phyloP scores from a whole-genome alignment of 92 coral and sea anemone species.

The Plumapathes pennacea region DNA sequence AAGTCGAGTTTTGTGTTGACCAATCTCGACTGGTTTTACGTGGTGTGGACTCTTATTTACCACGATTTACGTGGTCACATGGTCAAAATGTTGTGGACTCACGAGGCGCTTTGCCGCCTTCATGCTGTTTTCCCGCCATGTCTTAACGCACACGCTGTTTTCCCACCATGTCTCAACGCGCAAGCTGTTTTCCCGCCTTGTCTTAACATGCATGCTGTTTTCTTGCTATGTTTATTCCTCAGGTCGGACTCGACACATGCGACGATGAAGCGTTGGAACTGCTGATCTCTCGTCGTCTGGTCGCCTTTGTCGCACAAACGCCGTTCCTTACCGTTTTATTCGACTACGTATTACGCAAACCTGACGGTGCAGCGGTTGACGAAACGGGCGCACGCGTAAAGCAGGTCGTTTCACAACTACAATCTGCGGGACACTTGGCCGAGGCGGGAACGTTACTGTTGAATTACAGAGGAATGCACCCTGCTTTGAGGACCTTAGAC shows the following conservation, averaged over 20 bases:
- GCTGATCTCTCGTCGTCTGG: slow-evolving; percentile 49
- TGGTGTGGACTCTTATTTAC: no score
- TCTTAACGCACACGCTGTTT: neutral
- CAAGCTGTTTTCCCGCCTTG: neutral
- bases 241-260: slow-evolving; percentile 69
- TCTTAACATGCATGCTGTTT: neutral
- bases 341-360: slow-evolving; percentile 44
- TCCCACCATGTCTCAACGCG: neutral
- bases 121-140: neutral
- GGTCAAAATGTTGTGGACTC: no score
- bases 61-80: no score
- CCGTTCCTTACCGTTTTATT: slow-evolving; percentile 76
- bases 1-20: neutral
- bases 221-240: slow-evolving; percentile 1
- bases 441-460: slow-evolving; percentile 87
- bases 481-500: slow-evolving; percentile 80
- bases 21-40: neutral
- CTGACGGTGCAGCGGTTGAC: slow-evolving; percentile 42
- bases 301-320: slow-evolving; percentile 69
- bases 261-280: slow-evolving; percentile 82
- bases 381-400: slow-evolving; percentile 55
- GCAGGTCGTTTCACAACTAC: slow-evolving; percentile 73
- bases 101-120: neutral
- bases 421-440: slow-evolving; percentile 71
- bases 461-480: slow-evolving; percentile 64